Evolutionary conservation across 2,797 vertebrate genomes (phyloP).

Genomic region (Sternotherus odoratus): DNA sequence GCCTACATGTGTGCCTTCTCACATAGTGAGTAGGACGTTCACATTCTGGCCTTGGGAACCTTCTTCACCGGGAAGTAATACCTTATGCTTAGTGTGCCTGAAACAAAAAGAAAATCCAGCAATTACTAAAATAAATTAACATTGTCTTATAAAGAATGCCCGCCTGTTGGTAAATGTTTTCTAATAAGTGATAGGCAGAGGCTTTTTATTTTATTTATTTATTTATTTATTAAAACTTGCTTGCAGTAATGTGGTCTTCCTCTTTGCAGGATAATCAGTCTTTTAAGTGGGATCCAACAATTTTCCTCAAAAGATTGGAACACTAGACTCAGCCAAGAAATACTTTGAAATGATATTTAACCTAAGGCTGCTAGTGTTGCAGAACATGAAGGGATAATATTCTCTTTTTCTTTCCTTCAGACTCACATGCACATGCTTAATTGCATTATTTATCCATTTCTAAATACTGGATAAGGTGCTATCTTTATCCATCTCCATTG

Average conservation of each 20-base stretch:
- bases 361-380: constrained; percentile 56
- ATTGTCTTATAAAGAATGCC: constrained; percentile 21
- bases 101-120: constrained; percentile 34
- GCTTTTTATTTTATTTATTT: constrained; percentile 36
- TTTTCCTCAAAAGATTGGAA: constrained; percentile 70
- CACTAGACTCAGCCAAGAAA: constrained; percentile 64
- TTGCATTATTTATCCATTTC: constrained; percentile 42
- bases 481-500: constrained; percentile 18
- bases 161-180: constrained; percentile 44
- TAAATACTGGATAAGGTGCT: constrained; percentile 25
- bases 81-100: background rate
- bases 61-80: background rate
- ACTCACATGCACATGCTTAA: constrained; percentile 11
- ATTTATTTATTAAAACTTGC: background rate
- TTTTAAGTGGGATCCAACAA: constrained; percentile 74
- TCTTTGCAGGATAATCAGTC: constrained; percentile 62
- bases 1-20: background rate
- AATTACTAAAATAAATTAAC: constrained; percentile 24
- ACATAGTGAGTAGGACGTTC: background rate
- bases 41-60: background rate
- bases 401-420: background rate
- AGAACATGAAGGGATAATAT: constrained; percentile 51
- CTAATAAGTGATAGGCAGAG: constrained; percentile 59
- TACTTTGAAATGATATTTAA: constrained; percentile 74
- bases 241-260: constrained; percentile 75